These are phyloP conservation scores for Drosophila borealis DNA, from an alignment of 2,888 invertebrate species.

Conservation along the genomic window DNA sequence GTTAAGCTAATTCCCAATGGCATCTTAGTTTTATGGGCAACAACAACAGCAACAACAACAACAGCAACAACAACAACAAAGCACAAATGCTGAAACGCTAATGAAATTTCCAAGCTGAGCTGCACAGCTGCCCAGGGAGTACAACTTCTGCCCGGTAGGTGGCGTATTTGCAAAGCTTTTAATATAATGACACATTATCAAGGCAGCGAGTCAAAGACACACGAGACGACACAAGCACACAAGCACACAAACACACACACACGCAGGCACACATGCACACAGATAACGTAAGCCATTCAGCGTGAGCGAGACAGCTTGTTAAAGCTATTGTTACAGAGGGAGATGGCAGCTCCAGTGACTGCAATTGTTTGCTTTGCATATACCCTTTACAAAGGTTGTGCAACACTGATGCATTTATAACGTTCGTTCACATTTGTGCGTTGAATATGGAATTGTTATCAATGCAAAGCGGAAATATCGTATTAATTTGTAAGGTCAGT, in stretches of 20 bases:
- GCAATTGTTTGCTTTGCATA: constrained; percentile 23
- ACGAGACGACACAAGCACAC: constrained; percentile 21
- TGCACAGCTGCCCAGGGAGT: constrained; percentile 49
- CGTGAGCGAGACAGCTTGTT: not conserved
- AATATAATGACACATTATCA: constrained; percentile 81
- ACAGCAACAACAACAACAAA: constrained; percentile 17
- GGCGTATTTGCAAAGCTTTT: constrained; percentile 81
- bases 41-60: constrained; percentile 14
- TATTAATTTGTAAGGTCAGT: too few species aligned
- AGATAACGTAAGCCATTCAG: not conserved
- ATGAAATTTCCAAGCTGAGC: constrained; percentile 67
- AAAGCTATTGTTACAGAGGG: not conserved
- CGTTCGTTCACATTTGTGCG: constrained; percentile 3
- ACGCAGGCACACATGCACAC: constrained; percentile 12
- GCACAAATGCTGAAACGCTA: constrained; percentile 64
- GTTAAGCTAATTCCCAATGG: constrained; percentile 66
- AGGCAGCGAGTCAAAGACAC: constrained; percentile 67
- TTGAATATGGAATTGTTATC: not conserved
- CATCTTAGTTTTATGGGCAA: constrained; percentile 70
- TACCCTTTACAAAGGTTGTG: constrained; percentile 13
- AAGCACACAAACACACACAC: constrained; percentile 15
- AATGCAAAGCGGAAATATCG: too few species aligned
- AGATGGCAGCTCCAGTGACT: constrained; percentile 3
- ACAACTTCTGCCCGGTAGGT: constrained; percentile 56
- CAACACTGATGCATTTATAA: constrained; percentile 17